Percentiles rank a stretch among this genome's conserved stretches.
phyloP scores from a whole-genome alignment of 2,113 vertebrate genomes.

The Dolichotis patagonum region DNA sequence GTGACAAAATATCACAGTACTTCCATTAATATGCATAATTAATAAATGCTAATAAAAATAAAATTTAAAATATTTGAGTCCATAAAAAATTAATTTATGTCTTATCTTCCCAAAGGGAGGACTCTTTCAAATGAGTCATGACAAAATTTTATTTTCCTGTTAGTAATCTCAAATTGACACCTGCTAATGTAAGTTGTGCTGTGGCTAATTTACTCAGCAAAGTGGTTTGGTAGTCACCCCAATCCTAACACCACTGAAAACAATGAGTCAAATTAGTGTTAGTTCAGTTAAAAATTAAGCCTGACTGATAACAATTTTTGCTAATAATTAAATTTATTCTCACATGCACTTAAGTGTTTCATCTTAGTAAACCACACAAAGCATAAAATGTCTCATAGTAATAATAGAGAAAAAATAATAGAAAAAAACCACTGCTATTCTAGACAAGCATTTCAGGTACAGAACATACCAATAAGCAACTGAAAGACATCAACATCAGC shows the following conservation, averaged over 20 bases:
- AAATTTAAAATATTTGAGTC: background rate
- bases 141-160: constrained; percentile 23
- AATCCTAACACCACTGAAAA: background rate
- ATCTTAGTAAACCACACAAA: background rate
- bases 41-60: background rate
- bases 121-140: background rate
- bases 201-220: background rate
- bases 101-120: background rate
- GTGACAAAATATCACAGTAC: background rate
- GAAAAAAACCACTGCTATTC: background rate
- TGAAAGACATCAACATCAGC: background rate
- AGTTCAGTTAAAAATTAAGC: background rate
- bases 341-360: background rate
- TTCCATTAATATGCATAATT: background rate
- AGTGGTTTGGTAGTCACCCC: background rate
- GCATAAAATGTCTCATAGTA: background rate
- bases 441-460: background rate
- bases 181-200: background rate
- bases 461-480: background rate
- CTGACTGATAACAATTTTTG: background rate
- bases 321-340: background rate
- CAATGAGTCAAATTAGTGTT: constrained; percentile 26
- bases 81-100: background rate
- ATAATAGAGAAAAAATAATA: background rate
- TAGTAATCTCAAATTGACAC: background rate